Percentiles rank a stretch among this genome's conserved stretches.
phyloP scores from a whole-genome alignment of 2,113 vertebrate species.

The Porphyrio hochstetteri region DNA sequence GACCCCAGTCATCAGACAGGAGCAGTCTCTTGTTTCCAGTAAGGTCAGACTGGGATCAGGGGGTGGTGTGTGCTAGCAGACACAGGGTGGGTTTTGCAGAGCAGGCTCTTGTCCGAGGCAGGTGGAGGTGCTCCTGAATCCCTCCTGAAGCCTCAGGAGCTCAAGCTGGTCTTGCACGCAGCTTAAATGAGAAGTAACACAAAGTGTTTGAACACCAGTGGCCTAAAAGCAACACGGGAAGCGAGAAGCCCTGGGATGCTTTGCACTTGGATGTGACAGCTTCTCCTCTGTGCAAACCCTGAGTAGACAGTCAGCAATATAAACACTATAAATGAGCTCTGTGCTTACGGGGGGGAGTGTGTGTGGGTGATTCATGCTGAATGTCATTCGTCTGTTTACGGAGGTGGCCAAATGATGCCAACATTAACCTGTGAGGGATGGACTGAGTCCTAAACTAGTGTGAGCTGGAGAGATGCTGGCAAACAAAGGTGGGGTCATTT shows the following conservation, averaged over 20 bases:
- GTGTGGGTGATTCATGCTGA: not conserved
- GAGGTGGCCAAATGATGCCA: not conserved
- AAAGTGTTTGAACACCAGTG: not conserved
- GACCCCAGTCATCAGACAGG: not conserved
- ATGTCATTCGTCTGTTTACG: not conserved
- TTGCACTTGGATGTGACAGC: not conserved
- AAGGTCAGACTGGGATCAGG: not conserved
- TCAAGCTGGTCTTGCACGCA: not conserved
- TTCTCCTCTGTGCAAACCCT: not conserved
- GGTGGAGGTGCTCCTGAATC: not conserved
- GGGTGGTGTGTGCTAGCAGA: not conserved
- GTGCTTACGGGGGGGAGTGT: not conserved
- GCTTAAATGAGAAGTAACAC: not conserved
- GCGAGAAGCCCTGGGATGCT: not conserved
- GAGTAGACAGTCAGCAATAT: not conserved
- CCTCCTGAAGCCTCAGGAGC: not conserved
- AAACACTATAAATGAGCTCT: not conserved
- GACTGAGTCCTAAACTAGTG: not conserved
- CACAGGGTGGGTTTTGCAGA: not conserved
- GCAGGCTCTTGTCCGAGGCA: not conserved
- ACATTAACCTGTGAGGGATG: fast-evolving
- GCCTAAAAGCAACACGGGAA: not conserved
- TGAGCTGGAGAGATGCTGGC: not conserved
- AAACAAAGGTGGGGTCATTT: not conserved
- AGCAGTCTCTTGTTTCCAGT: not conserved